Evolutionary conservation across 2,797 vertebrate genomes (phyloP).

Genomic region (Potorous gilbertii): DNA sequence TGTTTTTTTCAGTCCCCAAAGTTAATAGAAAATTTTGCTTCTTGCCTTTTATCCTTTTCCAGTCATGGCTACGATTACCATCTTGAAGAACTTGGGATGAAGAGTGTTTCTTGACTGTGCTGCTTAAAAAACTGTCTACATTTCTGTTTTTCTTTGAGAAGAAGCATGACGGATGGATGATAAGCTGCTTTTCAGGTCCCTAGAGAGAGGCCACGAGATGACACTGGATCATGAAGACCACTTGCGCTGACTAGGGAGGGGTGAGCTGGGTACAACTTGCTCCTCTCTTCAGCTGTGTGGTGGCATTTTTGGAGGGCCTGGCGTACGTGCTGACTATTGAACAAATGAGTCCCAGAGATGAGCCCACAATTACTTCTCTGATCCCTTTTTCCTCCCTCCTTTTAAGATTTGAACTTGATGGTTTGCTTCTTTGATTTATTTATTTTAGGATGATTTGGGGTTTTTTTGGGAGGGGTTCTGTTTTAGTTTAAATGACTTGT

Average conservation of each 20-base stretch:
- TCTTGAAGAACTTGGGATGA: conserved; percentile 78
- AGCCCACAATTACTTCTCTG: conserved; percentile 43
- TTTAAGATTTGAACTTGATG: conserved; percentile 79
- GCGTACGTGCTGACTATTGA: neutral
- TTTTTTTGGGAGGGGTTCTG: conserved; percentile 64
- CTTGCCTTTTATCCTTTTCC: conserved; percentile 60
- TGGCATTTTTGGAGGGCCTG: neutral
- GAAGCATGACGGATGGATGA: conserved; percentile 37
- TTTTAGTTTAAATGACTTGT: conserved; percentile 86
- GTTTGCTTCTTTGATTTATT: conserved; percentile 85
- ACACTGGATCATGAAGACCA: conserved; percentile 67
- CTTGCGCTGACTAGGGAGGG: conserved; percentile 74
- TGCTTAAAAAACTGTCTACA: conserved; percentile 55
- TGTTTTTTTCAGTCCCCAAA: neutral
- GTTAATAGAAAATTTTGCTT: neutral
- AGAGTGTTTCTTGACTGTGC: conserved; percentile 55
- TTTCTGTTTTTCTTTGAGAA: conserved; percentile 52
- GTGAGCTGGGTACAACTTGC: conserved; percentile 64
- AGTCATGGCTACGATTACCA: conserved; percentile 85
- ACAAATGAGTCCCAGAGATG: conserved; percentile 18
- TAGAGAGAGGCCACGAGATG: conserved; percentile 35
- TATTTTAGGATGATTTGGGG: conserved; percentile 71
- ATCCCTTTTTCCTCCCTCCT: conserved; percentile 65
- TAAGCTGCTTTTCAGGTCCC: conserved; percentile 55
- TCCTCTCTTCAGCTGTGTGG: conserved; percentile 58